Conservation (phyloP, 1,140 invertebrate genomes). For the Drosophila serrata region DNA sequence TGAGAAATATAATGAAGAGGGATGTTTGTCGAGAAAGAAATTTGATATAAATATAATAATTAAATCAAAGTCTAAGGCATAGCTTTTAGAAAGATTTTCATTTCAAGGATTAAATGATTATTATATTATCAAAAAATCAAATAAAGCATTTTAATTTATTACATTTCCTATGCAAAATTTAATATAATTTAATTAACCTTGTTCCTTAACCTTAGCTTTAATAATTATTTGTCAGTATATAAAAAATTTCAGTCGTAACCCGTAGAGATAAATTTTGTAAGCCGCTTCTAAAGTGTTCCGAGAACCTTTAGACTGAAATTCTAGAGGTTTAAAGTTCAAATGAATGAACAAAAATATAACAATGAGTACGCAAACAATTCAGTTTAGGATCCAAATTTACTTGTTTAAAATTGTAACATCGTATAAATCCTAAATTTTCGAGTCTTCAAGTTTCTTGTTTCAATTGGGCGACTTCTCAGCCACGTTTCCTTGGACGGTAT, state of each 20-base stretch:
- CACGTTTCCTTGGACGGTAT: background rate
- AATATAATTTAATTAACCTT: background rate
- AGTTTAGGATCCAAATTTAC: background rate
- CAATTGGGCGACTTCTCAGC: background rate
- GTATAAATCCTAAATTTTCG: background rate
- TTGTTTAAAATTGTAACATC: slow-evolving; percentile 5
- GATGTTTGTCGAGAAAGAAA: background rate
- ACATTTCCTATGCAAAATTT: too few relatives aligned
- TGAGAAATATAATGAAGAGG: background rate
- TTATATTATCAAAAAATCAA: too few relatives aligned
- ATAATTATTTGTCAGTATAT: background rate
- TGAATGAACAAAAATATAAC: background rate
- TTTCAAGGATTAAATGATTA: too few relatives aligned
- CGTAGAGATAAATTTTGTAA: background rate
- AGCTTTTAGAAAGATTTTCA: background rate
- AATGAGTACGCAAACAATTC: too few relatives aligned
- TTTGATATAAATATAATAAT: background rate
- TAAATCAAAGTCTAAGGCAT: background rate
- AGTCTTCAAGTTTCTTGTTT: background rate
- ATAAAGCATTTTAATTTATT: too few relatives aligned
- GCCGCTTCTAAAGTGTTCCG: background rate
- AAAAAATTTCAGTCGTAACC: background rate
- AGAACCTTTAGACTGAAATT: background rate
- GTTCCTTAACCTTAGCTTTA: background rate
- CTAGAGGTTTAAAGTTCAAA: background rate